Percentiles rank a stretch among this genome's conserved stretches.
Conservation (phyloP, 2,888 invertebrate genomes). For the Drosophila tripunctata region DNA sequence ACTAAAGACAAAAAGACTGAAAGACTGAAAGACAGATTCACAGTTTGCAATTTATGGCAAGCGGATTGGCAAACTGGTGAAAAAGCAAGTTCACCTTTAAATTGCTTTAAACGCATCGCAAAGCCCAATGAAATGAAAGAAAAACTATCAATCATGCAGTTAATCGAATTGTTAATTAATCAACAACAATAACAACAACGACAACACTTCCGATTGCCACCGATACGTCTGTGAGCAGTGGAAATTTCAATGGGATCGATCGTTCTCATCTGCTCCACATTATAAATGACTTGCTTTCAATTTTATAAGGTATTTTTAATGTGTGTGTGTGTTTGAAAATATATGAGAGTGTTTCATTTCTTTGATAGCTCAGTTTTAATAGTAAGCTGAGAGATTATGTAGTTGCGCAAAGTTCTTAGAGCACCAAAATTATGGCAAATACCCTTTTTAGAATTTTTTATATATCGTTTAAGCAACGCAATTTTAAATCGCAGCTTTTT, state of each 20-base stretch:
- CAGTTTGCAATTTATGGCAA: slow-evolving; percentile 33
- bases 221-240: slow-evolving; percentile 22
- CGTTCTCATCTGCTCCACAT: slow-evolving; percentile 13
- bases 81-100: neutral
- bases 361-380: no score
- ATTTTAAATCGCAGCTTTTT: no score
- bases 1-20: no score
- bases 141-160: slow-evolving; percentile 51
- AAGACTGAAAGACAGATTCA: slow-evolving; percentile 4
- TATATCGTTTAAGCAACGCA: no score
- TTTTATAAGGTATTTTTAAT: slow-evolving; percentile 2
- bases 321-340: neutral
- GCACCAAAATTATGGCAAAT: no score
- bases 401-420: no score
- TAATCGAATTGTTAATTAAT: slow-evolving; percentile 62
- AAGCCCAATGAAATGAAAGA: slow-evolving; percentile 18
- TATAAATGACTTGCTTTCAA: slow-evolving; percentile 10
- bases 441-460: no score
- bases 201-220: slow-evolving; percentile 47
- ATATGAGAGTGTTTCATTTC: neutral
- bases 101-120: slow-evolving; percentile 9
- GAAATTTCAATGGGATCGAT: slow-evolving; percentile 18
- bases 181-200: slow-evolving; percentile 36
- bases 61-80: neutral
- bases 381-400: no score